A percentile compares a stretch with the other conserved stretches of the same genome.
phyloP scores from a whole-genome alignment of 1,140 invertebrate species.

The honey bee (Apis mellifera) region DNA sequence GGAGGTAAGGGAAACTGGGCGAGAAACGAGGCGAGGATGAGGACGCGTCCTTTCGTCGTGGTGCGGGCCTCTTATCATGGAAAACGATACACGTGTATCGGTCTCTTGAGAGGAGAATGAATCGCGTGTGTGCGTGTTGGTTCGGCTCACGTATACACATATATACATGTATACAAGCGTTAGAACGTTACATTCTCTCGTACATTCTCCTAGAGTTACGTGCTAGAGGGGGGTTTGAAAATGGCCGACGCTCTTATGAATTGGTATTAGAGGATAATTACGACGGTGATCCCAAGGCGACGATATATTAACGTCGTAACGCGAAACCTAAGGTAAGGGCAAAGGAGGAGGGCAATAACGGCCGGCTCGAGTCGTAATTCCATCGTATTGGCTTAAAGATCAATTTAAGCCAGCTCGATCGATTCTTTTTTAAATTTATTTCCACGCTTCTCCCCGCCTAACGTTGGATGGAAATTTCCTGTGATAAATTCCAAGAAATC shows the following conservation, averaged over 20 bases:
- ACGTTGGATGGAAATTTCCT: too few relatives aligned
- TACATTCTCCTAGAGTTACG: slow-evolving; percentile 72
- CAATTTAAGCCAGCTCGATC: neutral
- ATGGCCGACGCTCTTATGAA: slow-evolving; percentile 69
- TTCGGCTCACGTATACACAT: neutral
- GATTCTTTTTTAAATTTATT: neutral
- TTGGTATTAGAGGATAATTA: slow-evolving; percentile 68
- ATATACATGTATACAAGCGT: neutral
- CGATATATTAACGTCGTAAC: slow-evolving; percentile 58
- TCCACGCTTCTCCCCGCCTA: too few relatives aligned
- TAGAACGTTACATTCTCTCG: slow-evolving; percentile 17
- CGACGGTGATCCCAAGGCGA: slow-evolving; percentile 61
- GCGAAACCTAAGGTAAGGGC: neutral
- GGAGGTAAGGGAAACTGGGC: slow-evolving; percentile 28
- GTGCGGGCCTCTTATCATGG: slow-evolving; percentile 49
- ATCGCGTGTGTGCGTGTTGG: neutral
- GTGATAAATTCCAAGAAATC: too few relatives aligned
- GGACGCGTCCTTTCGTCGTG: slow-evolving; percentile 29
- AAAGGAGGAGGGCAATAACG: slow-evolving; percentile 50
- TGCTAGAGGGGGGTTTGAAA: slow-evolving; percentile 71
- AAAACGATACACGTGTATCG: slow-evolving; percentile 64
- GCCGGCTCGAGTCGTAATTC: slow-evolving; percentile 33
- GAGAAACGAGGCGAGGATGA: slow-evolving; percentile 41
- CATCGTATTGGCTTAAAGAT: slow-evolving; percentile 41
- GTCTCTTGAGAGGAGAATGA: slow-evolving; percentile 37